phyloP scores from a whole-genome alignment of 2,113 vertebrate genomes.

The Tichodroma muraria region DNA sequence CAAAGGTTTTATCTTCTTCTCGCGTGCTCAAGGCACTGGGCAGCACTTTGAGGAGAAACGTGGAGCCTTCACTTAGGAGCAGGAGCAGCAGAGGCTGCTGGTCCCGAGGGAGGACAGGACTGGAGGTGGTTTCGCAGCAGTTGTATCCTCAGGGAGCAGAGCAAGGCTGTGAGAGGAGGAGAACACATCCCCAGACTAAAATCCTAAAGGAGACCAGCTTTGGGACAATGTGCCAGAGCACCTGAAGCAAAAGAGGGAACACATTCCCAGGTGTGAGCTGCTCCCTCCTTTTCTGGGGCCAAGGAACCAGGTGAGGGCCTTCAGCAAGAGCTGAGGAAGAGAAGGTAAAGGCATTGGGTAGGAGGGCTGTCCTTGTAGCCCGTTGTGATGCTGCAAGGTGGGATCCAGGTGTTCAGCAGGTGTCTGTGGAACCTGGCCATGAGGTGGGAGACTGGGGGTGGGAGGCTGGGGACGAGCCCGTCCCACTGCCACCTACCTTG shows the following conservation, averaged over 20 bases:
- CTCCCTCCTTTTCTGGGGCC: not conserved
- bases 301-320: not conserved
- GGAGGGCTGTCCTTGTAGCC: not conserved
- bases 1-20: not conserved
- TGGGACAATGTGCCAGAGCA: not conserved
- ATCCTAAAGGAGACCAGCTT: not conserved
- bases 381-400: not conserved
- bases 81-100: not conserved
- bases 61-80: not conserved
- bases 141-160: not conserved
- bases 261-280: accelerated
- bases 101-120: accelerated
- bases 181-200: not conserved
- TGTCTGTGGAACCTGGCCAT: accelerated
- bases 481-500: not conserved
- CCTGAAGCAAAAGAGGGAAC: not conserved
- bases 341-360: not conserved
- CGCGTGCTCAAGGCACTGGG: not conserved
- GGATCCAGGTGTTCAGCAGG: not conserved
- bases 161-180: not conserved
- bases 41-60: not conserved
- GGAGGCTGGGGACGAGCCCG: not conserved
- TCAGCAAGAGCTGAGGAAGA: not conserved
- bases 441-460: accelerated
- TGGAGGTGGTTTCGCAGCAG: accelerated